Evolutionary conservation across 2,113 vertebrate genomes (phyloP).

Genomic region (Callipepla californica): DNA sequence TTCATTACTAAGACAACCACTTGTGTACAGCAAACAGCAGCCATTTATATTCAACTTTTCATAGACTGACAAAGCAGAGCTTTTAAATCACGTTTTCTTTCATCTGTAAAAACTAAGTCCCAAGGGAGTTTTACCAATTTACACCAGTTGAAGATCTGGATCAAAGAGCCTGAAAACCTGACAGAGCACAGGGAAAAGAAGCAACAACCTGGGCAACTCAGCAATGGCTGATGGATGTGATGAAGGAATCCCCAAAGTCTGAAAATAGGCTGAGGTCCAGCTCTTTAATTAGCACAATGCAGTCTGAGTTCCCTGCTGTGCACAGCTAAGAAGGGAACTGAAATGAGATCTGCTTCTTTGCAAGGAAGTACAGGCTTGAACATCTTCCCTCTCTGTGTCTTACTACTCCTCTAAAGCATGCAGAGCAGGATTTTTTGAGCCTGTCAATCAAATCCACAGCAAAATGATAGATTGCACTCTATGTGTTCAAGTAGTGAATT

Average conservation of each 20-base stretch:
- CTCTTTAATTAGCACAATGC: background rate
- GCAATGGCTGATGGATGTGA: background rate
- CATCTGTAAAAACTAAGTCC: background rate
- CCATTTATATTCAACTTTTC: constrained; percentile 24
- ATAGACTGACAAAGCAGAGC: background rate
- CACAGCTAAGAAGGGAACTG: background rate
- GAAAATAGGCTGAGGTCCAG: background rate
- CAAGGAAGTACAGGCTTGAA: background rate
- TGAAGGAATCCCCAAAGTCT: background rate
- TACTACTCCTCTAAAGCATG: background rate
- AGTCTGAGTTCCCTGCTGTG: background rate
- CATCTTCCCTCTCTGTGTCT: background rate
- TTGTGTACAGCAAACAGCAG: background rate
- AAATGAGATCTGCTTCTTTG: background rate
- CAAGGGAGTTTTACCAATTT: background rate
- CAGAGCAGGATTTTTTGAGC: background rate
- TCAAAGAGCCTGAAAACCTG: background rate
- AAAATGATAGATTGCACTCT: background rate
- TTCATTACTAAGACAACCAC: constrained; percentile 11
- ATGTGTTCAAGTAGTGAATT: background rate
- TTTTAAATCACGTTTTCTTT: background rate
- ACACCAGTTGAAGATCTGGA: background rate
- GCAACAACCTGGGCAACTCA: background rate
- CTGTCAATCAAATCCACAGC: background rate
- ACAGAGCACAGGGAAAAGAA: background rate